phyloP scores from a whole-genome alignment of 2,888 invertebrate genomes.

The Linnaemya tessellans region DNA sequence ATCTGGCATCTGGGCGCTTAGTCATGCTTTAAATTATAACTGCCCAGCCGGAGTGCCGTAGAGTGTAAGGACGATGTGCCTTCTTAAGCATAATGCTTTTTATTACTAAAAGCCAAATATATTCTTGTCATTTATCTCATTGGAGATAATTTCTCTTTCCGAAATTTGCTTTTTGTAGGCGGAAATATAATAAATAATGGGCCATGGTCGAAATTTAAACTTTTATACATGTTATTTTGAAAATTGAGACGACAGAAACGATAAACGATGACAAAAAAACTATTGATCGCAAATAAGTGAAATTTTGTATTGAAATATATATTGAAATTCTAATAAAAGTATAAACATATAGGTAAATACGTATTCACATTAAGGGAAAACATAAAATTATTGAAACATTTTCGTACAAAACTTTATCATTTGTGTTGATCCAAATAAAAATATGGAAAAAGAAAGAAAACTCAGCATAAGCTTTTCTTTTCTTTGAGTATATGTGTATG shows the following conservation, averaged over 20 bases:
- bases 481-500: slow-evolving; percentile 9
- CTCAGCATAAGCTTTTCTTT: slow-evolving; percentile 43
- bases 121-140: too few relatives aligned
- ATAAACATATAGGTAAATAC: not conserved
- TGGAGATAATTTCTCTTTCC: too few relatives aligned
- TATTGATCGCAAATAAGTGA: slow-evolving; percentile 5
- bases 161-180: too few relatives aligned
- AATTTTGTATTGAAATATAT: not conserved
- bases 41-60: too few relatives aligned
- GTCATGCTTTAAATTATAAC: too few relatives aligned
- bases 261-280: not conserved
- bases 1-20: too few relatives aligned
- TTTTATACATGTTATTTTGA: not conserved
- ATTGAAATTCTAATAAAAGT: slow-evolving; percentile 20
- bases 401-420: slow-evolving; percentile 1
- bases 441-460: slow-evolving; percentile 15
- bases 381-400: slow-evolving; percentile 2
- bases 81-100: too few relatives aligned
- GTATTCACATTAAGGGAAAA: slow-evolving; percentile 24
- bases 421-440: slow-evolving; percentile 25
- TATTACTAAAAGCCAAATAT: too few relatives aligned
- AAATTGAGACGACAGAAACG: not conserved
- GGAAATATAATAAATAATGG: too few relatives aligned
- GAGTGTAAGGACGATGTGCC: too few relatives aligned
- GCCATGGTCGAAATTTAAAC: too few relatives aligned